Evolutionary conservation across 1,140 invertebrate species (phyloP), one percentile per base, ranked within the genome.

Genomic region (Colletes latitarsis): DNA sequence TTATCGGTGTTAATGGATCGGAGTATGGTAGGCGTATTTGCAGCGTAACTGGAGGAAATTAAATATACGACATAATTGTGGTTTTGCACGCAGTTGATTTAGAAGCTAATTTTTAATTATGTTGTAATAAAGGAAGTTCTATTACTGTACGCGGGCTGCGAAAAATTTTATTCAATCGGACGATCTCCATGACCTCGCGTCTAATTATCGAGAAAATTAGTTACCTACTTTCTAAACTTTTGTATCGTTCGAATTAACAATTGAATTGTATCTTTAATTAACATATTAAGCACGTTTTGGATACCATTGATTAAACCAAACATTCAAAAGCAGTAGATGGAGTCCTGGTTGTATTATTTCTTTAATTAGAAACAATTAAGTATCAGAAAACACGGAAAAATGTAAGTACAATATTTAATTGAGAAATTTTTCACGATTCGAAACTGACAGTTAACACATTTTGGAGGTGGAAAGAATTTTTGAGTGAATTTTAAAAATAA

Each of bases 81-180:
- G 14, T 57, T 55, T 53, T 6, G 2, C 17, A 8, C 10, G 55
- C 12, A 21, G 8, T 57, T 19, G 15, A 64, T 64, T 62, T 21
- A 9, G 9, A 55, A 53, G 19, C 30, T 49, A 49, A 60, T 70
- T 70, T 77, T 70, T 60, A 19, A 70, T 77, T 77, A 19, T 55
- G 17, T 60, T 14, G 52, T 6, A 49, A 60, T 21, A 52, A 4
- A 41, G 66, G 55, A 62, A 77, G 10, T 77, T 12, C n/a, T 3
- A 4, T n/a, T 10, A 41, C 21, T 41, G 43, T 66, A 39, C 19
- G 12, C 6, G n/a, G 1, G 10, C 15, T 4, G 6, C 30, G n/a
- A 9, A 19, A 21, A 66, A 58, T 74, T 67, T 43, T 15, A 76
- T 77, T 68, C 9, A 77, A 58, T 68, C 53, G 41, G 10, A 3